phyloP scores from a whole-genome alignment of 1,140 invertebrate genomes.

The Micrasema minimum region DNA sequence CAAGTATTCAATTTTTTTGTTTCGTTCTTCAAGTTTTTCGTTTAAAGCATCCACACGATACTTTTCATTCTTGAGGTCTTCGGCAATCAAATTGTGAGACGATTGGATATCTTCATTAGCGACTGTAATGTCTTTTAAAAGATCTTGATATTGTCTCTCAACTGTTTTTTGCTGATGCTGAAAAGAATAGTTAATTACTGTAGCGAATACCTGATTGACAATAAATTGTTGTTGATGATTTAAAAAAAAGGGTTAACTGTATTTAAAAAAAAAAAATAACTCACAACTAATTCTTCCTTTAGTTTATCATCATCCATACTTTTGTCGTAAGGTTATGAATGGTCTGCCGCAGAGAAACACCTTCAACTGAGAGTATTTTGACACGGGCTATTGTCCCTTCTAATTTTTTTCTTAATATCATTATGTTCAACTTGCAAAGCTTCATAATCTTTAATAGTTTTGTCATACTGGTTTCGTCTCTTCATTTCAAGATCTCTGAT shows the following conservation, averaged over 20 bases:
- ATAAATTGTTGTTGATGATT: too few species aligned
- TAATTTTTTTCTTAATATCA: conserved; percentile 68
- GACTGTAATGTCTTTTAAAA: conserved; percentile 37
- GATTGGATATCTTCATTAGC: conserved; percentile 20
- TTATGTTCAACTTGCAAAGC: conserved; percentile 62
- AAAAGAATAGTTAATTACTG: conserved; percentile 9
- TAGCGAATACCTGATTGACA: too few species aligned
- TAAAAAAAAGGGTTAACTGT: too few species aligned
- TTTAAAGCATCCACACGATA: conserved; percentile 33
- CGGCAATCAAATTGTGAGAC: conserved; percentile 1
- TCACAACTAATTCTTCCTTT: conserved; percentile 68
- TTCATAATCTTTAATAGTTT: conserved; percentile 65
- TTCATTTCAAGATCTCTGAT: conserved; percentile 67
- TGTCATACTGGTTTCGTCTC: conserved; percentile 66
- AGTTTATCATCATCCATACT: conserved; percentile 68
- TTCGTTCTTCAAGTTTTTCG: conserved; percentile 27
- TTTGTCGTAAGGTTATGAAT: conserved; percentile 68
- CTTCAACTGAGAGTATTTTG: conserved; percentile 69
- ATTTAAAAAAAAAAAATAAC: background rate
- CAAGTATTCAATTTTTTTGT: conserved; percentile 54
- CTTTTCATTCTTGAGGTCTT: conserved; percentile 42
- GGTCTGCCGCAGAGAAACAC: conserved; percentile 62
- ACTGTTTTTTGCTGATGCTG: conserved; percentile 35
- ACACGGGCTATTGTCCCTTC: conserved; percentile 68
- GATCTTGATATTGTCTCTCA: conserved; percentile 36